Conservation (phyloP, 2,888 invertebrate species). For the Plagodis pulveraria region DNA sequence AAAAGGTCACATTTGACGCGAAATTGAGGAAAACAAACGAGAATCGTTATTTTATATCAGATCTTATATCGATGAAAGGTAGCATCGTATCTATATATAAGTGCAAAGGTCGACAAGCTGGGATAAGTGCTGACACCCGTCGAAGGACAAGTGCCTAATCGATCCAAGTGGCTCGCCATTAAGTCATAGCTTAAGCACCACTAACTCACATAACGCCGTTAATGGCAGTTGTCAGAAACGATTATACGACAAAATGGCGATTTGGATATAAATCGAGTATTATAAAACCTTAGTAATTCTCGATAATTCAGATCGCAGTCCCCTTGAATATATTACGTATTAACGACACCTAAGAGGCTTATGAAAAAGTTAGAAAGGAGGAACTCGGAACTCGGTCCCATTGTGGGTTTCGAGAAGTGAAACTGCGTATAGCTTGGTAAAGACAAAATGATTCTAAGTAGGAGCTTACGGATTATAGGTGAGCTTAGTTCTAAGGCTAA, state of each 20-base stretch:
- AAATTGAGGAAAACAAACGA: too few relatives aligned
- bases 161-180: constrained; percentile 49
- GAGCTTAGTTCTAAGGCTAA: constrained; percentile 16
- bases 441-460: constrained; percentile 12
- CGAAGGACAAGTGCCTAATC: constrained; percentile 55
- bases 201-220: constrained; percentile 55
- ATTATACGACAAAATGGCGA: constrained; percentile 28
- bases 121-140: constrained; percentile 46
- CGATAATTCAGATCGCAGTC: constrained; percentile 35
- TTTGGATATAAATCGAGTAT: constrained; percentile 34
- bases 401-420: constrained; percentile 16
- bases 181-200: constrained; percentile 48
- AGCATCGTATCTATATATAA: constrained; percentile 30
- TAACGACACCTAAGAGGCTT: constrained; percentile 43
- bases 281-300: constrained; percentile 33
- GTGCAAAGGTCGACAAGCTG: constrained; percentile 41
- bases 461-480: constrained; percentile 10
- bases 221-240: constrained; percentile 48
- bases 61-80: neutral
- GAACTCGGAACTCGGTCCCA: constrained; percentile 16
- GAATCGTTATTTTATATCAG: too few relatives aligned
- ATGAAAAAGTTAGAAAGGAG: constrained; percentile 34
- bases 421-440: constrained; percentile 7
- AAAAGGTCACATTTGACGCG: too few relatives aligned
- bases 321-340: constrained; percentile 36